phyloP scores from a whole-genome alignment of 2,113 vertebrate species.

The Neotragus moschatus region DNA sequence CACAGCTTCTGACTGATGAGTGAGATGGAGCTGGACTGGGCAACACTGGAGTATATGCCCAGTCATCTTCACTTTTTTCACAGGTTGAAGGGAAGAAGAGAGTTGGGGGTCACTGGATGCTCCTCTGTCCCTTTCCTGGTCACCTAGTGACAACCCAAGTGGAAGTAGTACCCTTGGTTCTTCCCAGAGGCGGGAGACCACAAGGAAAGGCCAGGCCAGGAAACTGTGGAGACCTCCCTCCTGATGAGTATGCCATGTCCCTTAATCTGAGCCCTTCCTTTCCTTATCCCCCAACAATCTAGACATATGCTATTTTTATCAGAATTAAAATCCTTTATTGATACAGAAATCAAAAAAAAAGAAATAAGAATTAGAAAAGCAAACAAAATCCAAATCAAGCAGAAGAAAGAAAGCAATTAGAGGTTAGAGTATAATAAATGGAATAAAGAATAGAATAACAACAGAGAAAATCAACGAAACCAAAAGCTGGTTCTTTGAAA shows the following conservation, averaged over 20 bases:
- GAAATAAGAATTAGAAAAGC: neutral
- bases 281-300: neutral
- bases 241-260: neutral
- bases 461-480: neutral
- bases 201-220: neutral
- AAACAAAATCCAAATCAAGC: neutral
- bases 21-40: neutral
- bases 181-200: neutral
- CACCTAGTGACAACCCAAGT: neutral
- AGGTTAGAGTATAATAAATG: neutral
- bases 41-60: neutral
- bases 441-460: neutral
- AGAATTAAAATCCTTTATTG: slow-evolving; percentile 57
- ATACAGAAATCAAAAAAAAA: neutral
- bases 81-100: neutral
- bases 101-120: too few species aligned
- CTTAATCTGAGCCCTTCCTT: slow-evolving; percentile 25
- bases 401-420: neutral
- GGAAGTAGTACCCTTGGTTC: neutral
- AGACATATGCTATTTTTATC: slow-evolving; percentile 32
- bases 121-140: too few species aligned
- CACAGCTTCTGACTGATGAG: neutral
- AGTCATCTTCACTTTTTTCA: neutral
- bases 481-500: neutral
- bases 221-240: neutral